Evolutionary conservation across 2,113 vertebrate species (phyloP).

Genomic region (Archocentrus centrarchus): DNA sequence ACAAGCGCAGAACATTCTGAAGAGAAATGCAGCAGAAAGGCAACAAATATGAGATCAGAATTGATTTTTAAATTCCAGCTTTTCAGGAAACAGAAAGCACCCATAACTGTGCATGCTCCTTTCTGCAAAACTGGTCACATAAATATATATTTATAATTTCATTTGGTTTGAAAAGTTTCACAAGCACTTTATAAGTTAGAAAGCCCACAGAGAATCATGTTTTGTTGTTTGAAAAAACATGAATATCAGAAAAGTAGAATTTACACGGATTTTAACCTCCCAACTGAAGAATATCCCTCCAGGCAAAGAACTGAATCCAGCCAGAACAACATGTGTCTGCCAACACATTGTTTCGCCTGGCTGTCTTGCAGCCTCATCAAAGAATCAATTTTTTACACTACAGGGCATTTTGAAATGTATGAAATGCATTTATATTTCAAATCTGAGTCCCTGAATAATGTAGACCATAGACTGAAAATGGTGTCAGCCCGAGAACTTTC

Average conservation of each 20-base stretch:
- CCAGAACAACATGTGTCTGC: slow-evolving; percentile 16
- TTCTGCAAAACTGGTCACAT: background rate
- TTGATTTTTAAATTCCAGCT: background rate
- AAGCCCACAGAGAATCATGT: background rate
- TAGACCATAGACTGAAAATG: background rate
- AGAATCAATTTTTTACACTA: slow-evolving; percentile 29
- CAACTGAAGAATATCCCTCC: background rate
- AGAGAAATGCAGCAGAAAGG: background rate
- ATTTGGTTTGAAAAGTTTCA: slow-evolving; percentile 4
- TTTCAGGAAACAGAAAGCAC: background rate
- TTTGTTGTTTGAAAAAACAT: background rate
- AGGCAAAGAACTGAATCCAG: background rate
- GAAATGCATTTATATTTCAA: slow-evolving; percentile 45
- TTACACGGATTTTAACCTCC: background rate
- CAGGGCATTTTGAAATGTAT: slow-evolving; percentile 28
- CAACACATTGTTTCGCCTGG: background rate
- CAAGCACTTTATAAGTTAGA: background rate
- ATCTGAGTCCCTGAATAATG: slow-evolving; percentile 26
- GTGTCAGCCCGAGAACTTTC: background rate
- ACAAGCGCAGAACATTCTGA: background rate
- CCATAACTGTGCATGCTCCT: background rate
- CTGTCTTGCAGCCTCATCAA: slow-evolving; percentile 23
- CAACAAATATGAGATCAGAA: background rate
- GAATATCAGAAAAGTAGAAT: background rate
- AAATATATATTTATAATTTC: background rate